Evolutionary conservation across 2,113 vertebrate species (phyloP).

Genomic region (Eptesicus fuscus): DNA sequence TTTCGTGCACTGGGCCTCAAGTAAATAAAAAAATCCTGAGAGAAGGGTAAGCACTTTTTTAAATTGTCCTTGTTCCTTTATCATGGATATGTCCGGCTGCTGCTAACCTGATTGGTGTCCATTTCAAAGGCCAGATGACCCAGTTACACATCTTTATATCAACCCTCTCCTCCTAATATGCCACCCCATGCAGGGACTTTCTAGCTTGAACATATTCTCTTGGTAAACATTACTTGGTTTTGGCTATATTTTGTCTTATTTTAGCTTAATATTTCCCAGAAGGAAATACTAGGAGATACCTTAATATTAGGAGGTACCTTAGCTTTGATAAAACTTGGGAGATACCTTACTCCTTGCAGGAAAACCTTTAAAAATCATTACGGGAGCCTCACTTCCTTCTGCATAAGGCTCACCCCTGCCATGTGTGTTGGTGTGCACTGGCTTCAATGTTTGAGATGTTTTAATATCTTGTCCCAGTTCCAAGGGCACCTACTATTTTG

Average conservation of each 20-base stretch:
- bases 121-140: neutral
- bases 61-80: neutral
- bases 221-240: neutral
- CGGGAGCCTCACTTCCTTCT: neutral
- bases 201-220: neutral
- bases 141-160: accelerated
- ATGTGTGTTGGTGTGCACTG: neutral
- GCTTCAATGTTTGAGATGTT: neutral
- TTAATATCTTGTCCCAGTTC: neutral
- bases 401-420: neutral
- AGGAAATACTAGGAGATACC: neutral
- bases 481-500: neutral
- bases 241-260: conserved; percentile 1
- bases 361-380: neutral
- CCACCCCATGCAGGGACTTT: neutral
- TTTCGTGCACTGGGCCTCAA: too few relatives aligned
- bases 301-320: neutral
- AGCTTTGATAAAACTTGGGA: neutral
- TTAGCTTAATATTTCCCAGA: neutral
- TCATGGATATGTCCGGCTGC: neutral
- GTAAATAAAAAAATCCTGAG: neutral
- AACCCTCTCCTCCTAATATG: accelerated
- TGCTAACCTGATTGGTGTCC: neutral
- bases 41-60: neutral
- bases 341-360: neutral